Conservation (phyloP, 1,140 invertebrate genomes). For the Drosophila ironensis region DNA sequence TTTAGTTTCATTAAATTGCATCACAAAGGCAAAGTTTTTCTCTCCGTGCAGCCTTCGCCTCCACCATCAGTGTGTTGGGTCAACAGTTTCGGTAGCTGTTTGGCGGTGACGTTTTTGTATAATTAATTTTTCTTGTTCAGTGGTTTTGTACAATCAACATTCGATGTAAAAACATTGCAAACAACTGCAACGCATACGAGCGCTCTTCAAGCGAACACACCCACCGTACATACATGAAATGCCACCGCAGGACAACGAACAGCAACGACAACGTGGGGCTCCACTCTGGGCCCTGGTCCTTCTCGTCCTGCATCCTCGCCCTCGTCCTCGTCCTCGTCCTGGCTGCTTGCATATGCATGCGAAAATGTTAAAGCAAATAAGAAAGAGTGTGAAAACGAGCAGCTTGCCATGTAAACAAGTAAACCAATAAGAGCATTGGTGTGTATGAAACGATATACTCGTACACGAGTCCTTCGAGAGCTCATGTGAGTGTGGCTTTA, state of each 20-base stretch:
- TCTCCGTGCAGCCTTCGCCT: background rate
- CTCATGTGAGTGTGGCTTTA: slow-evolving; percentile 44
- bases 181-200: slow-evolving; percentile 70
- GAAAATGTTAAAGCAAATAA: slow-evolving; percentile 79
- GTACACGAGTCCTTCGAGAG: slow-evolving; percentile 26
- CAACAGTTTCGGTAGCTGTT: slow-evolving; percentile 76
- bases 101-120: slow-evolving; percentile 80
- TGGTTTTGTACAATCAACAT: slow-evolving; percentile 81
- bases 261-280: slow-evolving; percentile 42
- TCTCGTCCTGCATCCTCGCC: slow-evolving; percentile 10
- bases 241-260: slow-evolving; percentile 66
- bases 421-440: slow-evolving; percentile 73
- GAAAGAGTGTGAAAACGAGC: slow-evolving; percentile 79
- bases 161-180: slow-evolving; percentile 76
- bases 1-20: no score
- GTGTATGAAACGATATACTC: slow-evolving; percentile 45
- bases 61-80: slow-evolving; percentile 33
- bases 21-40: no score
- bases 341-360: slow-evolving; percentile 76
- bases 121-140: slow-evolving; percentile 81
- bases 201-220: slow-evolving; percentile 63
- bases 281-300: slow-evolving; percentile 38
- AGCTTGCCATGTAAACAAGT: slow-evolving; percentile 79
- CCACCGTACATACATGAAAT: slow-evolving; percentile 26
- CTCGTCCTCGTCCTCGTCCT: slow-evolving; percentile 23